A percentile compares a stretch with the other conserved stretches of the same genome.
Evolutionary conservation across 1,140 invertebrate genomes (phyloP).

Genomic region (Tribolium castaneum): DNA sequence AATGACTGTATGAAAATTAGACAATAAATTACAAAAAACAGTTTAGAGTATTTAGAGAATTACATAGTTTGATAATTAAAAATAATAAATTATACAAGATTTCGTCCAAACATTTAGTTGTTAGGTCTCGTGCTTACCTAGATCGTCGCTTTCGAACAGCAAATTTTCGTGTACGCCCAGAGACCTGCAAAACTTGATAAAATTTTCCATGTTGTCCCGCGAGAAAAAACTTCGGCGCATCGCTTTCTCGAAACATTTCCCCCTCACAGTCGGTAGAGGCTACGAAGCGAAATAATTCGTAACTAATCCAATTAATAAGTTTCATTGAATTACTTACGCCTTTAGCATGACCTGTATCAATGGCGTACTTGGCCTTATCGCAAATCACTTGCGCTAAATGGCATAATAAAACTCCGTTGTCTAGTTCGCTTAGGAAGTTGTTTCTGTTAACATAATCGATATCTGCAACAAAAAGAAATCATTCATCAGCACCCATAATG

Average conservation of each 20-base stretch:
- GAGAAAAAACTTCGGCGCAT: slow-evolving; percentile 87
- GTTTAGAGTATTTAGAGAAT: no score
- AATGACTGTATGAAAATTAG: no score
- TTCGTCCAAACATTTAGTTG: no score
- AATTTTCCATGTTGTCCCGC: slow-evolving; percentile 93
- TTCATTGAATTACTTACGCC: slow-evolving; percentile 67
- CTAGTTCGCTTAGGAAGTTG: slow-evolving; percentile 82
- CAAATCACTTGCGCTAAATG: slow-evolving; percentile 82
- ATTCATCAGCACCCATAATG: not conserved
- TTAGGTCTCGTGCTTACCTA: no score
- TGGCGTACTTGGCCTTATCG: slow-evolving; percentile 73
- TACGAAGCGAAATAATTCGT: slow-evolving; percentile 60
- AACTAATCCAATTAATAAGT: slow-evolving; percentile 19
- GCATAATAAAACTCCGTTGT: slow-evolving; percentile 84
- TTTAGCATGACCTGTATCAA: slow-evolving; percentile 71
- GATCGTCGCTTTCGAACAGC: slow-evolving; percentile 93
- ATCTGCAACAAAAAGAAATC: slow-evolving; percentile 66
- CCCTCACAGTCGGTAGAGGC: slow-evolving; percentile 74
- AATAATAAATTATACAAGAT: no score
- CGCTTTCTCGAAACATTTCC: slow-evolving; percentile 84
- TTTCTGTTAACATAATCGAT: slow-evolving; percentile 79
- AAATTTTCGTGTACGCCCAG: slow-evolving; percentile 90
- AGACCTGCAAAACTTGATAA: slow-evolving; percentile 88
- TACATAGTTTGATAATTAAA: no score
- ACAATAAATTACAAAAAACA: no score